These are phyloP conservation scores for Ornithoptera priamus DNA, from an alignment of 2,888 invertebrate species.

Conservation along the genomic window DNA sequence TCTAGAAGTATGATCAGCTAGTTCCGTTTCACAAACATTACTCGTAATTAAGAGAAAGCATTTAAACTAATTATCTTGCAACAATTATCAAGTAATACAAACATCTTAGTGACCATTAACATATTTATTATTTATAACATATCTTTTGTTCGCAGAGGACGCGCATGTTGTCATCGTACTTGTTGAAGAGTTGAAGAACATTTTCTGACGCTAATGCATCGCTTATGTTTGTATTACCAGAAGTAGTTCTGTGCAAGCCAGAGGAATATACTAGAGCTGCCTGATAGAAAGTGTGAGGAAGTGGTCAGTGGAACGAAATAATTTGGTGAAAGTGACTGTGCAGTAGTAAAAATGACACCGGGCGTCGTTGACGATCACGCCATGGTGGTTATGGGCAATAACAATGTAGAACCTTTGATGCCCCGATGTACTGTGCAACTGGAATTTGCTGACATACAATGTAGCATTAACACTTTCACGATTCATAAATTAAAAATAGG, in stretches of 20 bases:
- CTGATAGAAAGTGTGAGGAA: constrained; percentile 10
- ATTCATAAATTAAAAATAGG: constrained; percentile 79
- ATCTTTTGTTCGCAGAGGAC: constrained; percentile 23
- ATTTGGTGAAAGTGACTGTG: constrained; percentile 35
- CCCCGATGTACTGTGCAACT: constrained; percentile 83
- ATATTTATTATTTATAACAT: constrained; percentile 11
- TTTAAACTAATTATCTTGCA: constrained; percentile 19
- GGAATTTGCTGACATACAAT: constrained; percentile 84
- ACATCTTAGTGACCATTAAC: constrained; percentile 13
- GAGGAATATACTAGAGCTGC: constrained; percentile 4
- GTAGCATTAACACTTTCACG: constrained; percentile 80
- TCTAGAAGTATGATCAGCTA: background rate
- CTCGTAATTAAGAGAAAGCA: constrained; percentile 3
- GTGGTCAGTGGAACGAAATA: constrained; percentile 6
- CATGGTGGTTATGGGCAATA: constrained; percentile 55
- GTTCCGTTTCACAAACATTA: constrained; percentile 7
- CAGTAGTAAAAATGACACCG: constrained; percentile 49
- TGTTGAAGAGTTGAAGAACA: constrained; percentile 2
- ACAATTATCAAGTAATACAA: constrained; percentile 9
- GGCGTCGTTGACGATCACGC: constrained; percentile 48
- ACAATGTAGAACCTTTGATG: constrained; percentile 66
- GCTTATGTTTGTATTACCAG: background rate
- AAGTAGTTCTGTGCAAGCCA: constrained; percentile 10
- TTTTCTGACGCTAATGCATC: background rate
- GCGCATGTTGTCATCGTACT: background rate